Evolutionary conservation across 2,888 invertebrate species (phyloP).

Genomic region (Rutpela maculata): DNA sequence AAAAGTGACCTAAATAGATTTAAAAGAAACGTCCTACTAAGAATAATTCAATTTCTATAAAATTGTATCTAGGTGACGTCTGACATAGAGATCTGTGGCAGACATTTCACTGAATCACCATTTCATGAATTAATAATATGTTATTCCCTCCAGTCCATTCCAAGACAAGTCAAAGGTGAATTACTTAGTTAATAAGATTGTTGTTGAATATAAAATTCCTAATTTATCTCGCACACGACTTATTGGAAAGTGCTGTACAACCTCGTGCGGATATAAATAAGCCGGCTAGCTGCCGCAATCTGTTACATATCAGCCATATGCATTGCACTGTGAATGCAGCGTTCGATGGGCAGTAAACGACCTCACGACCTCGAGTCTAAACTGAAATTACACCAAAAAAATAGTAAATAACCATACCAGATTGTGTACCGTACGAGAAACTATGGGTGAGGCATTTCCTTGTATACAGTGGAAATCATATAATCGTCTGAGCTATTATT

Average conservation of each 20-base stretch:
- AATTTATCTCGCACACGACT: conserved; percentile 25
- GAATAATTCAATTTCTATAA: conserved; percentile 1
- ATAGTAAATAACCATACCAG: conserved; percentile 5
- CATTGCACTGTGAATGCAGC: neutral
- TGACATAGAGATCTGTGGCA: neutral
- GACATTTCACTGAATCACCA: neutral
- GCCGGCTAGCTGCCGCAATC: conserved; percentile 29
- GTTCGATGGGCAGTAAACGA: conserved; percentile 34
- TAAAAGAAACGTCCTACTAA: neutral
- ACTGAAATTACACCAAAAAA: conserved; percentile 26
- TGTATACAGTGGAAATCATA: conserved; percentile 6
- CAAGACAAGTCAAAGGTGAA: neutral
- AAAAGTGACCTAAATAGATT: conserved; percentile 11
- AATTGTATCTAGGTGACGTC: neutral
- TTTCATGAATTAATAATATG: neutral
- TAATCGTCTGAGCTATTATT: neutral
- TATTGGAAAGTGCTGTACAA: conserved; percentile 29
- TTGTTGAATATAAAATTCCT: neutral
- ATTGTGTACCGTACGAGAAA: conserved; percentile 3
- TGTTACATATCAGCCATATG: conserved; percentile 27
- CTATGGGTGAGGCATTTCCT: conserved; percentile 15
- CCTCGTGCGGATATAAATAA: conserved; percentile 24
- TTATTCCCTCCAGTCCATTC: neutral
- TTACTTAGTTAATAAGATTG: conserved; percentile 17
- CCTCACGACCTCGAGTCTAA: conserved; percentile 31